Conservation (phyloP, 2,113 vertebrate genomes). For the Psilopsiagon aurifrons region DNA sequence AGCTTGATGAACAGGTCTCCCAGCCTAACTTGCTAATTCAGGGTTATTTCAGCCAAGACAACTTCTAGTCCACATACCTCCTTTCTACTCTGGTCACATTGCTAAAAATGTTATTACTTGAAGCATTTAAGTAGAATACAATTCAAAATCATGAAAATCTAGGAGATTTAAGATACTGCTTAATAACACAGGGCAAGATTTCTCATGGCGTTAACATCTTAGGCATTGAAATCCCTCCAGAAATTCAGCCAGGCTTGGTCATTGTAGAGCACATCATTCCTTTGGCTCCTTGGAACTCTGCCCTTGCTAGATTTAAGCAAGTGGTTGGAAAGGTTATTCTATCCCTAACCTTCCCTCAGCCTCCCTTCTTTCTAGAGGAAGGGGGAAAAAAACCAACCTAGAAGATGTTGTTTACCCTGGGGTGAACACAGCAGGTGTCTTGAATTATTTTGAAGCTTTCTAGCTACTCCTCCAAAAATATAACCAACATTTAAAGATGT, state of each 20-base stretch:
- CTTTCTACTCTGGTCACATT: not conserved
- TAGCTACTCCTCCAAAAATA: not conserved
- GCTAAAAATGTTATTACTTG: not conserved
- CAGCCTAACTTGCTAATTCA: not conserved
- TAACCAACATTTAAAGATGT: fast-evolving
- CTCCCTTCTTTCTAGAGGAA: not conserved
- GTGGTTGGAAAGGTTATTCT: not conserved
- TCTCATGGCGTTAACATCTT: fast-evolving
- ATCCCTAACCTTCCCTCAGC: not conserved
- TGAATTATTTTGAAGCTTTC: not conserved
- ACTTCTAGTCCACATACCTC: not conserved
- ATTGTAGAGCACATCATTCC: not conserved
- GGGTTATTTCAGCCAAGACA: not conserved
- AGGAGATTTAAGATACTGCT: not conserved
- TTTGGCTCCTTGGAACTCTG: not conserved
- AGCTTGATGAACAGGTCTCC: not conserved
- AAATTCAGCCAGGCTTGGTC: not conserved
- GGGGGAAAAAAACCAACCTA: not conserved
- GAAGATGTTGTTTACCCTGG: not conserved
- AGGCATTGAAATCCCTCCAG: not conserved
- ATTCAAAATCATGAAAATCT: not conserved
- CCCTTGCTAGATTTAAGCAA: not conserved
- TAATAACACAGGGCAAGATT: not conserved
- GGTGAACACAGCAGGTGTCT: not conserved
- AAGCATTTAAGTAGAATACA: not conserved